Evolutionary conservation across 30 jellyfish, hydroid and myxozoan species (phyloP).

Genomic region (Hydractinia echinata): DNA sequence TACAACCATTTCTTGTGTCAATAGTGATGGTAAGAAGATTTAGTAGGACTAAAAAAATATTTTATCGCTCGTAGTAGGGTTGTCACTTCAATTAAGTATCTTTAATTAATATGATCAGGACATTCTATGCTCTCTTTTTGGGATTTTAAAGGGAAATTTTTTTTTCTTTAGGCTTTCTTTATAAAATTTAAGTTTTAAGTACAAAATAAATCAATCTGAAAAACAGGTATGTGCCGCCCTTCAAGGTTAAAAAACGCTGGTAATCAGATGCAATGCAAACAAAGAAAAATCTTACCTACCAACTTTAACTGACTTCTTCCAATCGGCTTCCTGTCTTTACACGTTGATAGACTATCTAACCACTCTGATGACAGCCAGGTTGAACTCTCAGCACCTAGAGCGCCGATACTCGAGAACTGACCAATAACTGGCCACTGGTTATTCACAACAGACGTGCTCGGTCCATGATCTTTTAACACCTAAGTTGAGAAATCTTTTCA

Average conservation of each 20-base stretch:
- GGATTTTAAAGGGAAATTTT: no score
- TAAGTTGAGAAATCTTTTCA: constrained; percentile 1
- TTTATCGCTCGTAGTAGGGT: neutral
- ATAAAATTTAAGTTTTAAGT: no score
- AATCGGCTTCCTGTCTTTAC: constrained; percentile 6
- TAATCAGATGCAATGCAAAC: neutral
- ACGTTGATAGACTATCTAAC: constrained; percentile 59
- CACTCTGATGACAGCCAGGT: constrained; percentile 86
- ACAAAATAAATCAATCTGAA: neutral
- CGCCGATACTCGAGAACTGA: constrained; percentile 95
- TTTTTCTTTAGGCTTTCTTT: no score
- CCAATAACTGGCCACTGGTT: constrained; percentile 80
- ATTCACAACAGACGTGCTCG: constrained; percentile 35
- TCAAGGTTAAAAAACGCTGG: neutral
- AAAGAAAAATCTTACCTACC: constrained; percentile 24
- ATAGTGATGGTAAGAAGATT: neutral
- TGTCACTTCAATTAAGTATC: no score
- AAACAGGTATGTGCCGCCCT: neutral
- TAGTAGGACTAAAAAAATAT: neutral
- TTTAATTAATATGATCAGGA: no score
- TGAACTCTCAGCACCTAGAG: constrained; percentile 70
- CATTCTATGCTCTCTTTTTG: no score
- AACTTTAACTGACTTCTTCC: constrained; percentile 37
- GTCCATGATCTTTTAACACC: constrained; percentile 71
- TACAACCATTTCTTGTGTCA: neutral